Conservation (phyloP, 2,113 vertebrate genomes). For the Promerops cafer region DNA sequence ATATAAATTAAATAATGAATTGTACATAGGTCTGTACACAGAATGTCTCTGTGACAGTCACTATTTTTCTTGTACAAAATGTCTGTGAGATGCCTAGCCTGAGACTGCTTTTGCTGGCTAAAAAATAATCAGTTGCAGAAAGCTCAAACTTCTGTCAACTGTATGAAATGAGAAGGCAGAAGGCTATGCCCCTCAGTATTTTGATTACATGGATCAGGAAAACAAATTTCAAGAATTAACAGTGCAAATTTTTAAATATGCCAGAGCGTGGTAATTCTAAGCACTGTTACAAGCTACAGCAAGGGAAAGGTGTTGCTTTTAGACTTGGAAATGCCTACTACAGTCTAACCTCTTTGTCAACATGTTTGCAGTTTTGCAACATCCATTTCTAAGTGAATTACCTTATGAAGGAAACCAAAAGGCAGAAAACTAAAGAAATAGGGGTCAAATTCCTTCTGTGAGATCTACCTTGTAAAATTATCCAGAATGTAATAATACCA, state of each 20-base stretch:
- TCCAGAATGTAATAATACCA: conserved; percentile 71
- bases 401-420: conserved; percentile 46
- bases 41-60: not conserved
- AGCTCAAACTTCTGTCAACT: not conserved
- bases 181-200: not conserved
- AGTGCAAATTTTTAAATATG: not conserved
- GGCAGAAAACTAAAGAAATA: conserved; percentile 66
- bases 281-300: not conserved
- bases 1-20: not conserved
- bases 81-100: not conserved
- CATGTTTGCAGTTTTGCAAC: conserved; percentile 15
- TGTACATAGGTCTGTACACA: not conserved
- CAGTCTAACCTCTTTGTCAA: conserved; percentile 41
- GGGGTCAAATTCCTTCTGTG: conserved; percentile 71
- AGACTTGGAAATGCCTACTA: conserved; percentile 49
- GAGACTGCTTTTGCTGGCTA: not conserved
- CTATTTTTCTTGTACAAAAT: not conserved
- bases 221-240: not conserved
- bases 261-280: not conserved
- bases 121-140: not conserved
- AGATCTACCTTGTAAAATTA: conserved; percentile 76
- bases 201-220: not conserved
- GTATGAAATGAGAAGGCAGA: not conserved
- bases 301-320: conserved; percentile 28
- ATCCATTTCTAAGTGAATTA: conserved; percentile 71